Percentiles rank a stretch among this genome's conserved stretches.
These are phyloP conservation scores for Lophius piscatorius DNA, from an alignment of 2,113 vertebrate species.

Conservation along the genomic window DNA sequence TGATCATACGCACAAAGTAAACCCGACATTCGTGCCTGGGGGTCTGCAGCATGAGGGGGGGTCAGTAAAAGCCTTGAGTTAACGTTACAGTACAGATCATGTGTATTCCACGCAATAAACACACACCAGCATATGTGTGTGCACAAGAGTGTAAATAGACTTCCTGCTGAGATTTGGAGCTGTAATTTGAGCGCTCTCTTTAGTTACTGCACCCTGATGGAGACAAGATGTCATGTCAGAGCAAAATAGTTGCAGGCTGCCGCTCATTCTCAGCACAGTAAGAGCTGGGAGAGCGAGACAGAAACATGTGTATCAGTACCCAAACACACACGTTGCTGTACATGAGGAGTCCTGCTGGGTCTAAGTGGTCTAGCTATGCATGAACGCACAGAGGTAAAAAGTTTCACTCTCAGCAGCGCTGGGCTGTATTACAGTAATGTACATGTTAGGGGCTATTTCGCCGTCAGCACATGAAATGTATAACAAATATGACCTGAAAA, in stretches of 20 bases:
- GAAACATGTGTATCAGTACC: background rate
- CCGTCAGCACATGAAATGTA: slow-evolving; percentile 1
- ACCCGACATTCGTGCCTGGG: background rate
- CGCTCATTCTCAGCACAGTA: slow-evolving; percentile 21
- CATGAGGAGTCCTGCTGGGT: slow-evolving; percentile 38
- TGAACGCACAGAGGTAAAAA: slow-evolving; percentile 36
- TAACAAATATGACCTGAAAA: slow-evolving; percentile 15
- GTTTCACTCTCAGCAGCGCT: slow-evolving; percentile 4
- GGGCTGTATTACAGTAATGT: slow-evolving; percentile 4
- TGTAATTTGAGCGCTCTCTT: slow-evolving; percentile 27
- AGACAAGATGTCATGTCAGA: slow-evolving; percentile 51
- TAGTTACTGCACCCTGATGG: slow-evolving; percentile 13
- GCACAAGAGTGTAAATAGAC: slow-evolving; percentile 1
- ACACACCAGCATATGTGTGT: slow-evolving; percentile 10
- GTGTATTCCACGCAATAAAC: slow-evolving; percentile 10
- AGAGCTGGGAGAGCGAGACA: slow-evolving; percentile 3
- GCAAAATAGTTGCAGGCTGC: slow-evolving; percentile 27
- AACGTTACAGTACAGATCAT: slow-evolving; percentile 18
- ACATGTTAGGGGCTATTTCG: slow-evolving; percentile 17
- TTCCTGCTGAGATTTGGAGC: slow-evolving; percentile 45
- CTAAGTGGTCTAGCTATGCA: slow-evolving; percentile 35
- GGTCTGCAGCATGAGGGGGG: slow-evolving; percentile 8
- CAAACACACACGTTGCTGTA: slow-evolving; percentile 3
- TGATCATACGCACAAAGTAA: slow-evolving; percentile 4
- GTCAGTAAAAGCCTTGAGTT: slow-evolving; percentile 2